Percentiles rank a stretch among this genome's conserved stretches.
phyloP scores from a whole-genome alignment of 30 jellyfish, hydroid and myxozoan species.

The Mastigias papua region DNA sequence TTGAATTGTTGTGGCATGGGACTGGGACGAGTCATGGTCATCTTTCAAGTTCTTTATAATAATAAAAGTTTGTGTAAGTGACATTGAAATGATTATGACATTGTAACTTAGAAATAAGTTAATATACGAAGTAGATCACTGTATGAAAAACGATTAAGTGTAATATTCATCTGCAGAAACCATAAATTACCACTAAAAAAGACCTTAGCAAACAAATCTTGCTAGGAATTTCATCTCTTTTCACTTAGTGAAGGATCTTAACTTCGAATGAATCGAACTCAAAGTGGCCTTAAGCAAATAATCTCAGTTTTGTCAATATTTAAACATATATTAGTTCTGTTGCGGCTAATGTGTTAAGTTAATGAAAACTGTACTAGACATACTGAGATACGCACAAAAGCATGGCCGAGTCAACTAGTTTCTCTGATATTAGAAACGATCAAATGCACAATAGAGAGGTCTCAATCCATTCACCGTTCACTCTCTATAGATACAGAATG shows the following conservation, averaged over 20 bases:
- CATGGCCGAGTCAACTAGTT: not conserved
- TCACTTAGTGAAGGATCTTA: conserved; percentile 28
- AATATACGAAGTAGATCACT: not conserved
- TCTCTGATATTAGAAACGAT: not conserved
- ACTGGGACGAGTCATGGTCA: conserved; percentile 11
- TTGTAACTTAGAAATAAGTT: conserved; percentile 12
- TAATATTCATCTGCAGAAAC: conserved; percentile 31
- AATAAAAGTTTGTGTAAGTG: not conserved
- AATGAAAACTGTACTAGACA: conserved; percentile 19
- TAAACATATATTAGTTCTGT: conserved; percentile 2
- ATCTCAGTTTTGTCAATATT: conserved; percentile 62
- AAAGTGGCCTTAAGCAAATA: conserved; percentile 46
- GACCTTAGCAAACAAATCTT: conserved; percentile 49
- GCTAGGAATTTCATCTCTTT: conserved; percentile 29
- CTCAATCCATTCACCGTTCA: not conserved
- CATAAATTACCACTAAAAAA: conserved; percentile 17
- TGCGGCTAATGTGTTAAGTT: conserved; percentile 51
- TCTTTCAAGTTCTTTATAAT: not conserved
- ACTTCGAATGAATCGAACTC: conserved; percentile 36
- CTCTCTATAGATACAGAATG: not conserved
- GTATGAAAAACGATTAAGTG: conserved; percentile 22
- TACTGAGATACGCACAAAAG: not conserved
- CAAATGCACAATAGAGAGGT: not conserved
- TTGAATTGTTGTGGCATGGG: not conserved
- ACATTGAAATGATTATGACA: not conserved